Percentiles rank a stretch among this genome's conserved stretches.
Conservation (phyloP, 2,113 vertebrate genomes). For the Bambusicola thoracicus region DNA sequence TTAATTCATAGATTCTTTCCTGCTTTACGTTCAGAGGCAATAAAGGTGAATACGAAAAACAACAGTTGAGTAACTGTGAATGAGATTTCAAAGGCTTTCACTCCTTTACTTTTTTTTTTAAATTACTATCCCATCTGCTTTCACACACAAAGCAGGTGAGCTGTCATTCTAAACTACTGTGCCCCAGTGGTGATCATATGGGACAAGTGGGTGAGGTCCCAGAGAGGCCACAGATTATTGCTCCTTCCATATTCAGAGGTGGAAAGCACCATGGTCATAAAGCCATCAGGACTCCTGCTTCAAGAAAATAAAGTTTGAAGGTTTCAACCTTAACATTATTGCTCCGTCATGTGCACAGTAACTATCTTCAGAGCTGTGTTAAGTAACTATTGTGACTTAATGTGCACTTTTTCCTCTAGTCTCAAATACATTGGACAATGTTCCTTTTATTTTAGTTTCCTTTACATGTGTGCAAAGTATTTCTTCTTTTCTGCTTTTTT, state of each 20-base stretch:
- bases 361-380: background rate
- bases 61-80: background rate
- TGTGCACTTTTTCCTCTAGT: background rate
- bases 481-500: background rate
- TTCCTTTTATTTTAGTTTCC: background rate
- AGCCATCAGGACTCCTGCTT: background rate
- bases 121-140: background rate
- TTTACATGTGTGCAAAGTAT: background rate
- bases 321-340: background rate
- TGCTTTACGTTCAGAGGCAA: background rate
- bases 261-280: background rate
- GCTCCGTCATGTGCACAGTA: rapidly evolving
- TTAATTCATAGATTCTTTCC: background rate
- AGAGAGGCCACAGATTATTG: background rate
- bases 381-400: background rate
- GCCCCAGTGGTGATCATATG: background rate
- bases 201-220: background rate
- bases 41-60: background rate
- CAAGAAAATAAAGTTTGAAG: background rate
- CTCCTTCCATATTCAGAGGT: background rate
- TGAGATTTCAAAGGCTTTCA: background rate
- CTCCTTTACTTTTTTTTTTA: background rate
- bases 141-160: background rate
- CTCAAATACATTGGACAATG: background rate
- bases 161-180: background rate